Conservation (phyloP, 2,888 invertebrate species). For the Rhabditoides inermis region DNA sequence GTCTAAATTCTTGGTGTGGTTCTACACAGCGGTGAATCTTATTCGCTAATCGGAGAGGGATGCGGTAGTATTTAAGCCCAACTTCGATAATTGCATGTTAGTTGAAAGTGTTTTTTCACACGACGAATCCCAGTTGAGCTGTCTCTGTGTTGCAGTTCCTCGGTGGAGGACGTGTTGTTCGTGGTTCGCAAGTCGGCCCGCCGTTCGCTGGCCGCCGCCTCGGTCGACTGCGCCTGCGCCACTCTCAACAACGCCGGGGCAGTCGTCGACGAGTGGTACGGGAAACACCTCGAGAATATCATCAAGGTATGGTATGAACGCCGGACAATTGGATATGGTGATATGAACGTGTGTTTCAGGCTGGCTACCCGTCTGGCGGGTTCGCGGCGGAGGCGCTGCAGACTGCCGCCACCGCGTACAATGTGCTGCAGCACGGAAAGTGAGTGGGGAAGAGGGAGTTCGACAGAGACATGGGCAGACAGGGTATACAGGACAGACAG, state of each 20-base stretch:
- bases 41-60: too few species aligned
- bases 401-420: slow-evolving; percentile 48
- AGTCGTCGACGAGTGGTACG: slow-evolving; percentile 75
- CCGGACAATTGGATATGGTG: too few species aligned
- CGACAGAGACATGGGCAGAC: too few species aligned
- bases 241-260: slow-evolving; percentile 79
- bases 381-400: slow-evolving; percentile 48
- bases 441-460: too few species aligned
- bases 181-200: slow-evolving; percentile 90
- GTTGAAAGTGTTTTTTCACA: too few species aligned
- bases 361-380: slow-evolving; percentile 43
- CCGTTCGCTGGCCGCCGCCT: slow-evolving; percentile 79
- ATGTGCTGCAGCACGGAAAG: slow-evolving; percentile 35
- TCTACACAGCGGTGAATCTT: too few species aligned
- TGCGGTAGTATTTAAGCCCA: too few species aligned
- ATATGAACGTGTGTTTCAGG: slow-evolving; percentile 11
- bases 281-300: slow-evolving; percentile 66
- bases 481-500: too few species aligned
- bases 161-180: slow-evolving; percentile 95
- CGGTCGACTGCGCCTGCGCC: slow-evolving; percentile 88
- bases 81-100: too few species aligned
- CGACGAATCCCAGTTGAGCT: too few species aligned
- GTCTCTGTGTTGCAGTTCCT: slow-evolving; percentile 58
- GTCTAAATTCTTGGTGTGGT: too few species aligned
- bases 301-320: slow-evolving; percentile 59